Evolutionary conservation across 2,797 vertebrate genomes (phyloP), one percentile per base, ranked within the genome.

Genomic region (Podargus strigoides): DNA sequence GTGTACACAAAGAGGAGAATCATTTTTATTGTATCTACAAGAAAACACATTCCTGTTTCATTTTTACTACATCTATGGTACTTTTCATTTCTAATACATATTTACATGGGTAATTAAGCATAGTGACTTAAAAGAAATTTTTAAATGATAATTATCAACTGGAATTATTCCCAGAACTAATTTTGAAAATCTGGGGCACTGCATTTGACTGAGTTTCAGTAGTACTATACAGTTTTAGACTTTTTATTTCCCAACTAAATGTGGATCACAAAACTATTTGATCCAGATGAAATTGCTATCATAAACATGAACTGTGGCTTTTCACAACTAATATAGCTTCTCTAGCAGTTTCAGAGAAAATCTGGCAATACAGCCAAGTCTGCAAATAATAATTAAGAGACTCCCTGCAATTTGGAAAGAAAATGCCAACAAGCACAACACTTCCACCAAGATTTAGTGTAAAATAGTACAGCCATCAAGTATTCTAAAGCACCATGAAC

Each of bases 41-140:
- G 62, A 21, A 93, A 90, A 64, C 69, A 81, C 10, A 68, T 77
- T 81, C 73, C 30, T 8, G 4, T 77, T 83, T 70, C 7, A 46
- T 72, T 94, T 91, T 85, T 78, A 80, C 41, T 77, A 13, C 44
- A 77, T 83, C 73, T 56, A 56, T 14, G 58, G 60, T 59, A 80
- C 69, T 95, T 95, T 66, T 52, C 84, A 90, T 44, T 84, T 78
- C 77, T 81, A 91, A 95, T 74, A 93, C 70, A 81, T 95, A 96
- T 97, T 97, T 97, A 90, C 95, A 93, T 85, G 67, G 89, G 63
- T 94, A 97, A 97, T 97, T 96, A 97, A 78, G 85, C 91, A 85
- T 20, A 77, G 79, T 14, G 13, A 34, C 64, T 80, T 85, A 85
- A 85, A 91, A 91, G n/a, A 89, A 41, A 50, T 70, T 77, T 94